Base-by-base conservation (phyloP, 2,797 vertebrate genomes). In the Syndactyla subalaris region DNA sequence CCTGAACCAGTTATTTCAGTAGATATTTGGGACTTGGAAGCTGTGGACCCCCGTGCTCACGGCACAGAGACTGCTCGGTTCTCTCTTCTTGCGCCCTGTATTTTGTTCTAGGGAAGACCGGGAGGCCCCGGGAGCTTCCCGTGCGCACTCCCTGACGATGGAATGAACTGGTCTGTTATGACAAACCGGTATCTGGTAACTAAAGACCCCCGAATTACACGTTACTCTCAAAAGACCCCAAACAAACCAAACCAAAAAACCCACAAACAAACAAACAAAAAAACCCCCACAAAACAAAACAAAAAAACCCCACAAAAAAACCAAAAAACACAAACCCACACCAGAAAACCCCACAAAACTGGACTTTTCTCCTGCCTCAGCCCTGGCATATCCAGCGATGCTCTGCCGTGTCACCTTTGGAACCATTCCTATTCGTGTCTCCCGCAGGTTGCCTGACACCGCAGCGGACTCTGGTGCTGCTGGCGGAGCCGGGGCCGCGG, bases 141-240 rank as follows among this genome's bases (percentile, higher is more conserved):
- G 4, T 3, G 45, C 18, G 36, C 23, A 32, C 52, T 8, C 30
- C 30, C 54, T 14, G 51, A 9, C 7, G 1, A 0, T 3, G 49
- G 51, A 51, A 6, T 12, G 21, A 34, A 23, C 9, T 0, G 30
- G 4, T 29, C 51, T 23, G 2, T 14, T 39, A 7, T 0, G 18
- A 23, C 45, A 74, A 71, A 51, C 43, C 0, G 2, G 7, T 18
- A 4, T 7, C 24, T 36, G 11, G 12, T 2, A 14, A 23, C 8
- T 32, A 68, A 26, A 43, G 17, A 22, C 13, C 15, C 29, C 32
- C 34, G 15, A 65, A 32, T 30, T 22, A 26, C 12, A 5, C 14
- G 26, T 55, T 51, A 9, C 49, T 51, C 49, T 49, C 24, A 27
- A 49, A 49, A 49, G 16, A 26, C 29, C 29, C 29, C 51, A 20